Conservation (phyloP, 2,113 vertebrate species). For the Aspiorhynchus laticeps region DNA sequence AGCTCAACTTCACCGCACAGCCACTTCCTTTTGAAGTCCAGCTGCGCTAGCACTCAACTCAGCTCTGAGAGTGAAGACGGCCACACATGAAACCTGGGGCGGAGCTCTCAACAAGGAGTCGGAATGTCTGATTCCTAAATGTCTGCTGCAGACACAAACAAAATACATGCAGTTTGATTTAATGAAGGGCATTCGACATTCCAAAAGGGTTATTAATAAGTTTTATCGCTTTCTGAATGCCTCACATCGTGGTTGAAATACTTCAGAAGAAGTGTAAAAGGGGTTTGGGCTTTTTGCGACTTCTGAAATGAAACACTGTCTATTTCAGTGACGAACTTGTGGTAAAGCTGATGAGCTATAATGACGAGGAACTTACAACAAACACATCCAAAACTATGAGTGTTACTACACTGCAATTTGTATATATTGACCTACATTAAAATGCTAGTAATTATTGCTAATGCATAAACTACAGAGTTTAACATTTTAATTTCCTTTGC, state of each 20-base stretch:
- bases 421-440: not conserved
- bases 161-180: not conserved
- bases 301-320: not conserved
- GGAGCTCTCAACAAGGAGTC: not conserved
- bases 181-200: not conserved
- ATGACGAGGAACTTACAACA: not conserved
- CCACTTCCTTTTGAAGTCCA: conserved; percentile 57
- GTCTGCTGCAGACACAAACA: not conserved
- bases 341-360: not conserved
- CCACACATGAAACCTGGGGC: conserved; percentile 43
- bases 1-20: conserved; percentile 40
- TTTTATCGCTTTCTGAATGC: not conserved
- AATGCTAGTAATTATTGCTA: not conserved
- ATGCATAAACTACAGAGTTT: not conserved
- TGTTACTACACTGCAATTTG: not conserved
- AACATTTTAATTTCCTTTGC: not conserved
- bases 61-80: not conserved
- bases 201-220: not conserved
- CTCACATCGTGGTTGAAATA: not conserved
- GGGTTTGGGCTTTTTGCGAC: not conserved
- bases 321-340: not conserved
- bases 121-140: not conserved
- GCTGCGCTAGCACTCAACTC: conserved; percentile 11
- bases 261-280: not conserved
- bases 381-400: not conserved